Evolutionary conservation across 2,888 invertebrate species (phyloP).

Genomic region (Eupsilia transversa): DNA sequence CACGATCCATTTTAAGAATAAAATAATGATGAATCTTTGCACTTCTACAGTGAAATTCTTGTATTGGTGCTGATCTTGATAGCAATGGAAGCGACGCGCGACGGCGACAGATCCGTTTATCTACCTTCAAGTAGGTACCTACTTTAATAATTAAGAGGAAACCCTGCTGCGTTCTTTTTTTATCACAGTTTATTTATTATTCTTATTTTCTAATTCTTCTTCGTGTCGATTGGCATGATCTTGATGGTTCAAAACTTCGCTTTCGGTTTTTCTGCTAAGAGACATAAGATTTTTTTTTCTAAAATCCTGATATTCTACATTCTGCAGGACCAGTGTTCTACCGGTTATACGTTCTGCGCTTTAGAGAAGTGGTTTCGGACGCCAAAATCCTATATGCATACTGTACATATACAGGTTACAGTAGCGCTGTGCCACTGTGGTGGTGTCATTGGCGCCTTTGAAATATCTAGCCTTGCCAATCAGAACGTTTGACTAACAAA

Average conservation of each 20-base stretch:
- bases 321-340: constrained; percentile 22
- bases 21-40: neutral
- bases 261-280: neutral
- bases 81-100: neutral
- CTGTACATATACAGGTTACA: constrained; percentile 13
- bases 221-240: neutral
- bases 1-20: neutral
- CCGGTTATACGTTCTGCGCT: constrained; percentile 32
- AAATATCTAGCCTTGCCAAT: constrained; percentile 51
- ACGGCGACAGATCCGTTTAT: constrained; percentile 1
- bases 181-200: neutral
- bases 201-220: neutral
- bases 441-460: constrained; percentile 16
- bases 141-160: constrained; percentile 4
- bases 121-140: neutral
- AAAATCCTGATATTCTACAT: constrained; percentile 35
- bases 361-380: constrained; percentile 22
- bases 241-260: neutral
- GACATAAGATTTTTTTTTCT: constrained; percentile 9
- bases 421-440: neutral
- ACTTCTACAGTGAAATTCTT: constrained; percentile 3
- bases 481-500: constrained; percentile 40
- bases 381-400: constrained; percentile 11
- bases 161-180: neutral
- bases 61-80: constrained; percentile 4